Conservation (phyloP, 2,888 invertebrate species). For the Stictocephala bisonia region DNA sequence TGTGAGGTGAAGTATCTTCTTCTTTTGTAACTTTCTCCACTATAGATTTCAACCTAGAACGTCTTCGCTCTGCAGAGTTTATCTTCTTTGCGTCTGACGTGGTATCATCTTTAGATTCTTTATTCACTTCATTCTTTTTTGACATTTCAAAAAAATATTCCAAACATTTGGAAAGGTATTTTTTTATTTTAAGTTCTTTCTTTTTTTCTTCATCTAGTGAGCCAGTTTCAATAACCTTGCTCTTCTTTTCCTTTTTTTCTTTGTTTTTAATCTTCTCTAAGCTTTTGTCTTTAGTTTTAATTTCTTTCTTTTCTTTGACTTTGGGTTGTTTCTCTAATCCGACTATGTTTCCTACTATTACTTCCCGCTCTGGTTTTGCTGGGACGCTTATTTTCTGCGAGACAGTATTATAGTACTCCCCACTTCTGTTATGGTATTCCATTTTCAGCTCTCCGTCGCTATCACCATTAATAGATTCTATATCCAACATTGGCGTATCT, state of each 20-base stretch:
- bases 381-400: background rate
- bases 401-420: background rate
- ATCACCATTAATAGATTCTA: constrained; percentile 6
- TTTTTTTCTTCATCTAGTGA: background rate
- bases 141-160: constrained; percentile 20
- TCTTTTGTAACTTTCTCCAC: constrained; percentile 1
- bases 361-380: background rate
- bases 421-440: background rate
- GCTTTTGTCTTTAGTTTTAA: background rate
- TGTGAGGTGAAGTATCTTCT: constrained; percentile 12
- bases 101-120: background rate
- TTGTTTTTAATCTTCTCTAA: background rate
- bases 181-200: constrained; percentile 9
- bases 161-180: constrained; percentile 14
- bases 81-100: constrained; percentile 1
- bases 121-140: constrained; percentile 10
- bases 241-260: constrained; percentile 20
- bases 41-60: background rate
- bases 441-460: constrained; percentile 8
- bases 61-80: background rate
- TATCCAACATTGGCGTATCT: background rate
- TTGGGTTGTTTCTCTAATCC: background rate
- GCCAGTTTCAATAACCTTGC: background rate
- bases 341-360: background rate
- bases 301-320: constrained; percentile 13